Percentiles rank a stretch among this genome's conserved stretches.
Evolutionary conservation across 2,113 vertebrate species (phyloP).

Genomic region (Malurus melanocephalus): DNA sequence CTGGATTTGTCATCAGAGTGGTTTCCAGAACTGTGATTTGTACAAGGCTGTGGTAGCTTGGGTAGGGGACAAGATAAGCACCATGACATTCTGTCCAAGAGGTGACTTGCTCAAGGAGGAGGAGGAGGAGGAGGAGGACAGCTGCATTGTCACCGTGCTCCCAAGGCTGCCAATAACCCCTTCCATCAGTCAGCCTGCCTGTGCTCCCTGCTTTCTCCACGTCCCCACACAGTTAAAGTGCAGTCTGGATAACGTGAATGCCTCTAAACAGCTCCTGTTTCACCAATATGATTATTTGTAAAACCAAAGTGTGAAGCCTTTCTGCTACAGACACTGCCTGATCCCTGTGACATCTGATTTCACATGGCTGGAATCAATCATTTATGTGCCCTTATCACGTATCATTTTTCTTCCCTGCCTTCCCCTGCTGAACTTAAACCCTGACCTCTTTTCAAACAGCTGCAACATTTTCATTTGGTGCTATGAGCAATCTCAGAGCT

Average conservation of each 20-base stretch:
- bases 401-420: background rate
- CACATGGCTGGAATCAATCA: background rate
- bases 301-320: background rate
- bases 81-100: background rate
- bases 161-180: background rate
- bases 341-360: background rate
- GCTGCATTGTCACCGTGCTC: background rate
- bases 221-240: background rate
- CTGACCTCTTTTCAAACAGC: background rate
- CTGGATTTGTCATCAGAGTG: background rate
- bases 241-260: background rate
- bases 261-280: background rate
- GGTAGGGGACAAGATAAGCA: background rate
- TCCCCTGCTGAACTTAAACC: background rate
- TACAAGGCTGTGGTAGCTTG: background rate
- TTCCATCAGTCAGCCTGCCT: rapidly evolving
- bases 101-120: background rate
- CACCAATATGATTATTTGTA: background rate
- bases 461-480: background rate
- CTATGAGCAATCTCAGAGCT: background rate
- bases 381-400: background rate
- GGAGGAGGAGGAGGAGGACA: background rate
- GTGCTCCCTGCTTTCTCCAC: background rate
- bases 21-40: background rate
- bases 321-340: background rate